These are phyloP conservation scores for Trichoplusia ni DNA, from an alignment of 1,140 invertebrate species.

Conservation along the genomic window DNA sequence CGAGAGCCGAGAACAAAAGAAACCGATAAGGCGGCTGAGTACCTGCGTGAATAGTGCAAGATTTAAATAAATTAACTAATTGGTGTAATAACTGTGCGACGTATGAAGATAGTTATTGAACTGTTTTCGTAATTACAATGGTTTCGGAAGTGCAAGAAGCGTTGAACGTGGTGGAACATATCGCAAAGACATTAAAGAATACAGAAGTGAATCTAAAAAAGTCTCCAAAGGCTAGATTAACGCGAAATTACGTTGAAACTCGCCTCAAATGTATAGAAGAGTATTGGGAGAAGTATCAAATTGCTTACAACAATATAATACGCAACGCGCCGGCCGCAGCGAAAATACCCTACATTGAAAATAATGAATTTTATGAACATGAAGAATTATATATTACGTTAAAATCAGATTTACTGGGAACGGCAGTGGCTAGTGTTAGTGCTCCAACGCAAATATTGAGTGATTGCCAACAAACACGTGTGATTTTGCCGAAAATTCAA, in stretches of 20 bases:
- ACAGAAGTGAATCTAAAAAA: slow-evolving; percentile 34
- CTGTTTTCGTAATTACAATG: slow-evolving; percentile 19
- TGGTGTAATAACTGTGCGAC: slow-evolving; percentile 1
- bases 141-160: slow-evolving; percentile 19
- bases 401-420: background rate
- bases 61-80: background rate
- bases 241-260: slow-evolving; percentile 26
- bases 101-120: slow-evolving; percentile 1
- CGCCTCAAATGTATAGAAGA: slow-evolving; percentile 27
- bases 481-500: slow-evolving; percentile 35
- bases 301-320: slow-evolving; percentile 4
- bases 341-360: slow-evolving; percentile 22
- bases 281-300: slow-evolving; percentile 22
- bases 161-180: slow-evolving; percentile 14
- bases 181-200: slow-evolving; percentile 22
- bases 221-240: slow-evolving; percentile 34
- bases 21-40: background rate
- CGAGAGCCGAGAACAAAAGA: slow-evolving; percentile 11
- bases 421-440: background rate
- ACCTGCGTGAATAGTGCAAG: background rate
- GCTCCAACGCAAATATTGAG: background rate
- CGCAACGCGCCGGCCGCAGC: slow-evolving; percentile 3
- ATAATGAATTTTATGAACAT: slow-evolving; percentile 31
- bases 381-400: slow-evolving; percentile 27
- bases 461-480: slow-evolving; percentile 9